These are phyloP conservation scores for Notamacropus eugenii DNA, from an alignment of 2,797 vertebrate species.

Conservation along the genomic window DNA sequence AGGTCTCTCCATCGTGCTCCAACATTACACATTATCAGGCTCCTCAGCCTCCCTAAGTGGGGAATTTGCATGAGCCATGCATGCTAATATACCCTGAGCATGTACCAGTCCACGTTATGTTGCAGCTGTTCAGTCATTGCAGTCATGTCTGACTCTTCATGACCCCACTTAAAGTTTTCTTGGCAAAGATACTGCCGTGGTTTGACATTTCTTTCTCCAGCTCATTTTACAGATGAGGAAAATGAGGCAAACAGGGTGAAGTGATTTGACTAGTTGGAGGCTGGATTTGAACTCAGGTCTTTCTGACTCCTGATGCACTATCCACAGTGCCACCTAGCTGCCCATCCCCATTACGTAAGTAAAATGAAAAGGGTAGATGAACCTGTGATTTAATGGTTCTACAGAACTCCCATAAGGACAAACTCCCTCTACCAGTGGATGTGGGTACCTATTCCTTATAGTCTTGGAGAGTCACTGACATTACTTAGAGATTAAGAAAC, in stretches of 20 bases:
- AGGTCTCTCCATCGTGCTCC: not conserved
- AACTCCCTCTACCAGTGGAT: too few species aligned
- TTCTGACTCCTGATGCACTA: too few species aligned
- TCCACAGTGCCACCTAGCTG: too few species aligned
- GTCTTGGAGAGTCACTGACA: not conserved
- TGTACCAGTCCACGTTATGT: not conserved
- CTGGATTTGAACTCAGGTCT: too few species aligned
- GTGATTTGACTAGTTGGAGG: not conserved
- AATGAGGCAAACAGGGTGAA: not conserved
- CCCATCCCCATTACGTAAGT: too few species aligned
- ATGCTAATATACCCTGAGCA: not conserved
- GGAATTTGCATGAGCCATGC: not conserved
- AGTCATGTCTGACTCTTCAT: too few species aligned
- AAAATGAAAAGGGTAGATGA: too few species aligned
- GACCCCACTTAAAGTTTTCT: not conserved
- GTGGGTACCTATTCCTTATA: too few species aligned
- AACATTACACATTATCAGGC: not conserved
- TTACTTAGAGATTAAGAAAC: not conserved
- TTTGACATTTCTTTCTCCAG: not conserved
- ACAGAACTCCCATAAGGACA: too few species aligned
- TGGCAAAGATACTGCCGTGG: not conserved
- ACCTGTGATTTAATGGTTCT: too few species aligned
- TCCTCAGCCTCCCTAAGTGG: not conserved
- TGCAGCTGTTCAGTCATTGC: not conserved
- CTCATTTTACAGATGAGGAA: not conserved